Percentiles rank a stretch among this genome's conserved stretches.
Conservation (phyloP, 1,140 invertebrate genomes). For the Aphelinus atriplicis region DNA sequence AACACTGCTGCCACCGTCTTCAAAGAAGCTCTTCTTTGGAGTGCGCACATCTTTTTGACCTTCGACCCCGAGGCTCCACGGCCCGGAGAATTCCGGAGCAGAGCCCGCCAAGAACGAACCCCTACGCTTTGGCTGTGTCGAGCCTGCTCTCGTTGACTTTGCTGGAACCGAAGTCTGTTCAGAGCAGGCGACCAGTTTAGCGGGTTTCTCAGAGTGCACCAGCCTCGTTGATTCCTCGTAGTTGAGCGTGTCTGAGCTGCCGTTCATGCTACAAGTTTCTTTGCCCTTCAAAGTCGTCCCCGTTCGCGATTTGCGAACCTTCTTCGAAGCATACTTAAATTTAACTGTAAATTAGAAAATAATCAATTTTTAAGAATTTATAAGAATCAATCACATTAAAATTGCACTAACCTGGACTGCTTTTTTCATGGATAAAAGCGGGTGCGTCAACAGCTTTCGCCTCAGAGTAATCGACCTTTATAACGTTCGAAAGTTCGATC, state of each 20-base stretch:
- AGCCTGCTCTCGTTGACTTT: conserved; percentile 18
- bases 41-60: conserved; percentile 69
- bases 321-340: conserved; percentile 31
- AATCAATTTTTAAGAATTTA: no score
- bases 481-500: conserved; percentile 53
- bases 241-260: conserved; percentile 46
- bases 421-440: conserved; percentile 20
- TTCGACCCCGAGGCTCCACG: conserved; percentile 55
- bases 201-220: no score
- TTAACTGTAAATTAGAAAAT: conserved; percentile 3
- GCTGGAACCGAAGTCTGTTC: no score
- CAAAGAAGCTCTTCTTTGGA: conserved; percentile 72
- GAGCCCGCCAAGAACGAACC: conserved; percentile 49
- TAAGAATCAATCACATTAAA: not conserved
- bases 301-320: conserved; percentile 11
- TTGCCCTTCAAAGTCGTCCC: conserved; percentile 8
- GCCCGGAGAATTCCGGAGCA: conserved; percentile 52
- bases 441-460: conserved; percentile 30
- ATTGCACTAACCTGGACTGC: conserved; percentile 27
- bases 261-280: conserved; percentile 26
- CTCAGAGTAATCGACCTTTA: conserved; percentile 54
- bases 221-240: conserved; percentile 41
- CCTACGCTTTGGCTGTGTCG: conserved; percentile 31
- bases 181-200: no score
- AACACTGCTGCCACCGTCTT: conserved; percentile 70